phyloP scores from a whole-genome alignment of 2,888 invertebrate genomes.

The Fragum whitleyi region DNA sequence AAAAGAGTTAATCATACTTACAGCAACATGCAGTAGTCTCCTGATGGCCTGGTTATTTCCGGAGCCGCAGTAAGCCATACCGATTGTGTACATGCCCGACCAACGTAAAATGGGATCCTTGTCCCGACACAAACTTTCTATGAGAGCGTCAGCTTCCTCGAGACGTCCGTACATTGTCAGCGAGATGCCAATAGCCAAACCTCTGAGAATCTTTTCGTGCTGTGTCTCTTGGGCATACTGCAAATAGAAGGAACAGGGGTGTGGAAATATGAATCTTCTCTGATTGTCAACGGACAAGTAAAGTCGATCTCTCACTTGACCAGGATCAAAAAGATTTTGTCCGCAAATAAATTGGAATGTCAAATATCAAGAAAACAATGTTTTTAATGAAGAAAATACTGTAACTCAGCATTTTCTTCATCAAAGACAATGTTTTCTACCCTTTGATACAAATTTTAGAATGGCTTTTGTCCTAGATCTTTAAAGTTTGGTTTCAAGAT shows the following conservation, averaged over 20 bases:
- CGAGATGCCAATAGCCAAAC: slow-evolving; percentile 97
- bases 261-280: too few relatives aligned
- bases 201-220: slow-evolving; percentile 99
- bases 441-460: too few relatives aligned
- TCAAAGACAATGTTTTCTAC: too few relatives aligned
- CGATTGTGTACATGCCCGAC: slow-evolving; percentile 98
- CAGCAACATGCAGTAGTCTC: slow-evolving; percentile 97
- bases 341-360: too few relatives aligned
- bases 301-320: too few relatives aligned
- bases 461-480: too few relatives aligned
- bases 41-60: slow-evolving; percentile 98
- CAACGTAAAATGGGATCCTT: slow-evolving; percentile 97
- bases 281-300: too few relatives aligned
- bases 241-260: slow-evolving; percentile 21
- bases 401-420: too few relatives aligned
- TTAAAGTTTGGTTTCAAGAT: too few relatives aligned
- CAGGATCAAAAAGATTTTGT: too few relatives aligned
- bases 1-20: slow-evolving; percentile 86
- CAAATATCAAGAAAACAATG: too few relatives aligned
- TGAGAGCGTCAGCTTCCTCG: slow-evolving; percentile 97
- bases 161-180: slow-evolving; percentile 98
- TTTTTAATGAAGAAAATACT: too few relatives aligned
- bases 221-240: slow-evolving; percentile 97
- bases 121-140: slow-evolving; percentile 94
- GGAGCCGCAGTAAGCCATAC: slow-evolving; percentile 99